Base-by-base conservation (phyloP, 2,888 invertebrate species). In the Proisotoma minuta region DNA sequence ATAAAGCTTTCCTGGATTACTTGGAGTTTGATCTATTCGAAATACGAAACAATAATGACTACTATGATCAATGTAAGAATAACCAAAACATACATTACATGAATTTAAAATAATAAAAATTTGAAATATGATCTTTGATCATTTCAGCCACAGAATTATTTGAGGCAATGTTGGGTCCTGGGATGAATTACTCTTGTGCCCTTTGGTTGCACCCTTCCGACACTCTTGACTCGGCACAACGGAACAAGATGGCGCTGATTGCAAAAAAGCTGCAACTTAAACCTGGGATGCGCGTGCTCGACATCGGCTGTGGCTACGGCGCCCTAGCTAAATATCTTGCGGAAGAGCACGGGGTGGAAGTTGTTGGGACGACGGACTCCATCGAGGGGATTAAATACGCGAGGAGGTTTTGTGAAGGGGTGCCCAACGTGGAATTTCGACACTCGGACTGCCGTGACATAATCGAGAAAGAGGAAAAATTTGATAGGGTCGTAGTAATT, bases 241-340 rank as follows among this genome's bases (percentile, higher is more conserved):
- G n/a, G 1, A 57, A 59, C 49, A 67, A 67, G 51, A 52, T 67
- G 62, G 57, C 58, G 1, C 28, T 62, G 1, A 43, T 67, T 3
- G 67, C 62, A n/a, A 26, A 23, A 5, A 64, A 67, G 28, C 22
- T 67, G 24, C 47, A 59, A 40, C 58, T 67, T 1, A 53, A 57
- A 23, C 62, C 64, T 1, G 67, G 67, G 1, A 67, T 67, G 67
- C 52, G 29, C 3, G 64, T 67, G 8, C 64, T 67, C 18, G 67
- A 67, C 5, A 62, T 67, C 28, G 67, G 67, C 2, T 64, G 67
- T 50, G 67, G 67, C 3, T 67, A 58, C 57, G 67, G 67, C 18
- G 60, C 47, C 18, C 56, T 67, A n/a, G 61, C 59, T 2, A 29
- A 65, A 39, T 56, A 60, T 22, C 40, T 67, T 8, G 52, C 60